Evolutionary conservation across 2,113 vertebrate genomes (phyloP).

Genomic region (Aptenodytes forsteri): DNA sequence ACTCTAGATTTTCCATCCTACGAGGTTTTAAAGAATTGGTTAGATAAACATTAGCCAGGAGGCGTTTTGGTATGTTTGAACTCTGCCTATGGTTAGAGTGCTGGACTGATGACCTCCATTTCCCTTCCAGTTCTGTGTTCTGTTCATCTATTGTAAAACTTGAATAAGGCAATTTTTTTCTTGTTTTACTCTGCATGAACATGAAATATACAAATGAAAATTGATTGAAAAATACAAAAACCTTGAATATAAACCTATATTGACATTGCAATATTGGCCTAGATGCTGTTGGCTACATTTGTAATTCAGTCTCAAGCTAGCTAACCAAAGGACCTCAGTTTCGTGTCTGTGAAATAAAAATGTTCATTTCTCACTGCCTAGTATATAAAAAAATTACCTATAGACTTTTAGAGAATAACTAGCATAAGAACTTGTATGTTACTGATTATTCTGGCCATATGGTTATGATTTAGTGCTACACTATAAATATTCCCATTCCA

Average conservation of each 20-base stretch:
- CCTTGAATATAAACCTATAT: fast-evolving
- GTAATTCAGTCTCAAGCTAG: neutral
- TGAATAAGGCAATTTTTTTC: neutral
- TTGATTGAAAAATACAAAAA: neutral
- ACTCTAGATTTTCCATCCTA: neutral
- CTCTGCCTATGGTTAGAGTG: neutral
- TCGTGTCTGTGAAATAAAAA: neutral
- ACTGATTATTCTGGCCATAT: neutral
- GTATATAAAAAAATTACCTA: neutral
- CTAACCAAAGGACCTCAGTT: neutral
- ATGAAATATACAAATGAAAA: neutral
- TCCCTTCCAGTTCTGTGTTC: neutral
- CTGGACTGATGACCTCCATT: neutral
- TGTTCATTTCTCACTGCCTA: neutral
- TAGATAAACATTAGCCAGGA: neutral
- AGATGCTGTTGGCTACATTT: neutral
- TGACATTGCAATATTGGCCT: neutral
- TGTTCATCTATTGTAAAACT: neutral
- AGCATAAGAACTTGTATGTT: neutral
- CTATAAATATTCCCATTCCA: neutral
- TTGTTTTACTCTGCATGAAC: neutral
- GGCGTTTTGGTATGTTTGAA: neutral
- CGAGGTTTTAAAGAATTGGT: neutral
- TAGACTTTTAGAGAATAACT: neutral
- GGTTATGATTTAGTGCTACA: neutral